Conservation (phyloP, 2,888 invertebrate genomes). For the Rhagonycha fulva region DNA sequence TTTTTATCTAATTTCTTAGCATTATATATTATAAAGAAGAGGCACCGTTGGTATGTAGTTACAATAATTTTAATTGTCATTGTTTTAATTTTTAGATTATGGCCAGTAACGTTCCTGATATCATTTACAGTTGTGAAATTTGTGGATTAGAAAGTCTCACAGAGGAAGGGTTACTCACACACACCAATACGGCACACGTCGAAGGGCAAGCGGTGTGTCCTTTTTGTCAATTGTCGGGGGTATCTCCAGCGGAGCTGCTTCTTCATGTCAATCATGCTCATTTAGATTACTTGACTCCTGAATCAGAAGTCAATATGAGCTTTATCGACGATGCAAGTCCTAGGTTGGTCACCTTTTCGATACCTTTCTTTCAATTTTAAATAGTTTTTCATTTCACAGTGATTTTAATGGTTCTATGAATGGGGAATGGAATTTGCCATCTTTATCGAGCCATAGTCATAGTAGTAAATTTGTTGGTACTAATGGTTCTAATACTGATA, state of each 20-base stretch:
- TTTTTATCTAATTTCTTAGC: not conserved
- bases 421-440: conserved; percentile 27
- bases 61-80: not conserved
- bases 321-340: conserved; percentile 73
- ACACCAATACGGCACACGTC: conserved; percentile 78
- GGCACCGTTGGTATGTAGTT: not conserved
- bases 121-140: conserved; percentile 76
- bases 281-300: conserved; percentile 80
- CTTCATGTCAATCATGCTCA: conserved; percentile 85
- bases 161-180: conserved; percentile 78
- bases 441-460: conserved; percentile 26
- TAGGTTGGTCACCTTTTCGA: conserved; percentile 36
- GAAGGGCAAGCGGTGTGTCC: conserved; percentile 80
- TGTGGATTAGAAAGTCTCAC: conserved; percentile 83
- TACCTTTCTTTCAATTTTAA: not conserved
- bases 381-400: conserved; percentile 29
- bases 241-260: conserved; percentile 74
- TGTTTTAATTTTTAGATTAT: conserved; percentile 38
- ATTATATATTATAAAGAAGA: not conserved
- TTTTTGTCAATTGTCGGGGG: conserved; percentile 77
- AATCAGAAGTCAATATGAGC: conserved; percentile 71
- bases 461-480: conserved; percentile 22
- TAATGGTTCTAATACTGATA: conserved; percentile 36
- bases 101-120: conserved; percentile 62
- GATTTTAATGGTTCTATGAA: conserved; percentile 43